phyloP scores from a whole-genome alignment of 2,113 vertebrate genomes.

The Anolis sagrei region DNA sequence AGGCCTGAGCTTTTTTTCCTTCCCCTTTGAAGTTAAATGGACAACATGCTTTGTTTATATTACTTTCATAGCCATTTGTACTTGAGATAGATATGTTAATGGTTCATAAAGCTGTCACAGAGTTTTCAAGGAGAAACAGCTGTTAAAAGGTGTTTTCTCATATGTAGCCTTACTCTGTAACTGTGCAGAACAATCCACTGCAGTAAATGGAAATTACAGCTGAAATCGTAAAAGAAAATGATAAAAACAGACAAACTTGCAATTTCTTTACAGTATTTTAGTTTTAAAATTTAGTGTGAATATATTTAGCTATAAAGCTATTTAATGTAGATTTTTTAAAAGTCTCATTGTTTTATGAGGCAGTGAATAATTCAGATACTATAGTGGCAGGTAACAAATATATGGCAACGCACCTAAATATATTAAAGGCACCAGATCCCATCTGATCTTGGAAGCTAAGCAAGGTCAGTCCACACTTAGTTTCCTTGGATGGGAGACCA shows the following conservation, averaged over 20 bases:
- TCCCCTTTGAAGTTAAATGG: slow-evolving; percentile 6
- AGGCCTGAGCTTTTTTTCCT: not conserved
- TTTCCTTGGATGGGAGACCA: too few relatives aligned
- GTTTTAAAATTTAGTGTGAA: not conserved
- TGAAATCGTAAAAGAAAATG: not conserved
- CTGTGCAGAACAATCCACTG: slow-evolving; percentile 25
- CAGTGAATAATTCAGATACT: not conserved
- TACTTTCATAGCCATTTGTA: not conserved
- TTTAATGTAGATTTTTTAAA: not conserved
- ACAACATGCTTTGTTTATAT: slow-evolving; percentile 24
- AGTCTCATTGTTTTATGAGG: not conserved
- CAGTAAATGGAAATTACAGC: not conserved
- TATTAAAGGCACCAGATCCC: too few relatives aligned
- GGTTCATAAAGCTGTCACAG: not conserved
- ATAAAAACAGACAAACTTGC: not conserved
- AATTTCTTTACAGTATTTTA: rapidly evolving
- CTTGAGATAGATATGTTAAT: slow-evolving; percentile 1
- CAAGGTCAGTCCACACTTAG: too few relatives aligned
- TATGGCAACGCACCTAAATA: not conserved
- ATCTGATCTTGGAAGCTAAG: too few relatives aligned
- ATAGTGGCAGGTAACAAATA: not conserved
- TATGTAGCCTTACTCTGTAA: not conserved
- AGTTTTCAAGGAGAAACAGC: slow-evolving; percentile 36
- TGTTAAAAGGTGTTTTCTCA: slow-evolving; percentile 21
- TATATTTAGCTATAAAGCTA: not conserved